Evolutionary conservation across 2,888 invertebrate genomes (phyloP), one percentile per base, ranked within the genome.

Genomic region (Drosophila formosana): DNA sequence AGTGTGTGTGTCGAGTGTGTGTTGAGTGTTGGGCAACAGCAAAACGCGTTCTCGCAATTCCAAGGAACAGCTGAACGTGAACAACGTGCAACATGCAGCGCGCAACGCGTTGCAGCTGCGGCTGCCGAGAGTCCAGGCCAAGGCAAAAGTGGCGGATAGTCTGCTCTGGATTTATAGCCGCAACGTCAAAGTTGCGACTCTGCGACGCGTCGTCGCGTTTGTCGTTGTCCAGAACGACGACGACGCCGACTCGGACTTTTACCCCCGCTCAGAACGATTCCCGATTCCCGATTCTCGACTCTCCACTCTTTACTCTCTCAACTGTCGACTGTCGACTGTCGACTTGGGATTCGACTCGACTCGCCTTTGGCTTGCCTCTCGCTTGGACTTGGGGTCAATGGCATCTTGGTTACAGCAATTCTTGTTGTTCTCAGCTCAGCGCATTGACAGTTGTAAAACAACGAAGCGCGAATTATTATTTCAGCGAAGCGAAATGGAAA

Each of bases 391-490:
- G 71, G 49, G 76, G 76, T 77, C 76, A 77, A 75, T 77, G 80
- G 80, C 76, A 79, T 76, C 37, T 64, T 68, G 49, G 58, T 51
- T 65, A 69, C 64, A 62, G 75, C 75, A 78, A 52, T 66, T 53
- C 62, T 60, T 50, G 41, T 25, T 53, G 58, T 43, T 63, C 65
- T 58, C 53, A 57, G 64, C 65, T 58, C 53, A 57, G 64, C 52
- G 47, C 69, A 72, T 51, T 82, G 80, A 60, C 72, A 75, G 79
- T 81, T 72, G 85, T 78, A 84, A 78, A 84, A 87, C 80, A 87
- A 82, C 82, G 72, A 80, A 86, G 87, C 83, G 89, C 82, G 82
- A 83, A 83, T 83, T 83, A 83, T 88, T 86, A 83, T 88, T 83
- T 83, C 84, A 88, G 84, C 75, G 78, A 71, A 78, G 87, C 84